Evolutionary conservation across 2,113 vertebrate genomes (phyloP).

Genomic region (Zosterops japonicus): DNA sequence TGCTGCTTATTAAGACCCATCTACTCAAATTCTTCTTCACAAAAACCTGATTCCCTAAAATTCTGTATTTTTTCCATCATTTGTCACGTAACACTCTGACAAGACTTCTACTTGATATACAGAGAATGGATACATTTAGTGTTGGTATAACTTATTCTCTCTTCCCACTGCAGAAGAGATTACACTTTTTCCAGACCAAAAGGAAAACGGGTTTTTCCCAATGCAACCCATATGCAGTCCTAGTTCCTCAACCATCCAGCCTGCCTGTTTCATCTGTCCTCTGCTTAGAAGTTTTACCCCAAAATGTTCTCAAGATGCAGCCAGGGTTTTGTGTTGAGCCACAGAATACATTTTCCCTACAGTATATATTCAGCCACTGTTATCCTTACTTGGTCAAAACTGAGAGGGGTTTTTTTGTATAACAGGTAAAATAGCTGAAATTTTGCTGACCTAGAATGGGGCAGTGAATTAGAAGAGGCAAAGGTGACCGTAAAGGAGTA

Average conservation of each 20-base stretch:
- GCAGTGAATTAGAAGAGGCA: neutral
- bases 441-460: neutral
- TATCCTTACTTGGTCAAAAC: neutral
- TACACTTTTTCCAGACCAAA: neutral
- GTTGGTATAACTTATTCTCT: neutral
- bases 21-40: neutral
- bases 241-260: neutral
- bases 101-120: neutral
- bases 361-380: neutral
- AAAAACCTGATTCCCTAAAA: neutral
- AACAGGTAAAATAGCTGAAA: neutral
- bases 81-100: neutral
- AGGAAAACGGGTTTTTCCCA: neutral
- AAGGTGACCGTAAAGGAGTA: neutral
- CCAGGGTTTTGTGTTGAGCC: neutral
- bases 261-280: neutral
- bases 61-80: neutral
- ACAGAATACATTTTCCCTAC: neutral
- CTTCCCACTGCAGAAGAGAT: neutral
- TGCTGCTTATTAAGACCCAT: neutral
- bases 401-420: neutral
- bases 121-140: neutral
- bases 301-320: neutral
- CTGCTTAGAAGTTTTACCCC: neutral
- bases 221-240: accelerated